Evolutionary conservation across 1,140 invertebrate genomes (phyloP).

Genomic region (Papilio dardanus): DNA sequence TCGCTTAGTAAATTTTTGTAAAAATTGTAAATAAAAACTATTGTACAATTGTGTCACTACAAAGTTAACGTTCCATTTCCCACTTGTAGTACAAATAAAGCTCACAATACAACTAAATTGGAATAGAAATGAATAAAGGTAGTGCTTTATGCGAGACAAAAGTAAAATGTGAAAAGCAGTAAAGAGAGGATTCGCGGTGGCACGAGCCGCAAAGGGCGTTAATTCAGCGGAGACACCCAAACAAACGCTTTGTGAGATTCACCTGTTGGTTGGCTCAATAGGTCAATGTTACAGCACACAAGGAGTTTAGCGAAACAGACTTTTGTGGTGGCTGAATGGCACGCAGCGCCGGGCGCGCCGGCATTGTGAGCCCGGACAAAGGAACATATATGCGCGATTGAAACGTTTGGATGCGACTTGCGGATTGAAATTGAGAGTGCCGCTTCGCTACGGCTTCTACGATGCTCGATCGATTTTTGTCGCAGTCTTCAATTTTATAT

Average conservation of each 20-base stretch:
- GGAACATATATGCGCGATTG: constrained; percentile 72
- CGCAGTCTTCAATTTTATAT: background rate
- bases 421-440: constrained; percentile 70
- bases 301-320: constrained; percentile 77
- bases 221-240: constrained; percentile 76
- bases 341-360: constrained; percentile 56
- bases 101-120: constrained; percentile 16
- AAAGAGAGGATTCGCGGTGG: constrained; percentile 20
- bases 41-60: too few species aligned
- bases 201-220: constrained; percentile 51
- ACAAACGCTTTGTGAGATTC: constrained; percentile 73
- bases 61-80: background rate
- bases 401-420: constrained; percentile 64
- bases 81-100: background rate
- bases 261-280: constrained; percentile 78
- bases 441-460: background rate
- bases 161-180: constrained; percentile 34
- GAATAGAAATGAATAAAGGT: constrained; percentile 9
- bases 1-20: too few species aligned
- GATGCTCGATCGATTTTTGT: constrained; percentile 17
- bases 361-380: constrained; percentile 70
- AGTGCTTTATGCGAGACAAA: constrained; percentile 11
- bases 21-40: background rate
- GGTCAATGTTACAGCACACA: constrained; percentile 77
- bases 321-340: constrained; percentile 75